Percentiles rank a stretch among this genome's conserved stretches.
Evolutionary conservation across 2,797 vertebrate genomes (phyloP).

Genomic region (Glyptemys insculpta): DNA sequence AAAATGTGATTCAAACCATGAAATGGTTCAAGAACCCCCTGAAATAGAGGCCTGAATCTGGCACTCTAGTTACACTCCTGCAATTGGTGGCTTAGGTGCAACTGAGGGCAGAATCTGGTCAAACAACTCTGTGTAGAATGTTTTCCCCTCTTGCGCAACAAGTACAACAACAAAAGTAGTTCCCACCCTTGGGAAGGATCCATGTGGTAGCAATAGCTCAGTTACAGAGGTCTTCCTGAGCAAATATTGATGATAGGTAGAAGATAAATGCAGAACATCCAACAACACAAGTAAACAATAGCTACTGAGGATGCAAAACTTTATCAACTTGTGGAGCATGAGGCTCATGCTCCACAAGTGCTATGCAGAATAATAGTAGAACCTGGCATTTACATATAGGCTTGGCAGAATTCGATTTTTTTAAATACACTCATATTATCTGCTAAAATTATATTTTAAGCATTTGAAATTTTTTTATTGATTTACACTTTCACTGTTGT

Average conservation of each 20-base stretch:
- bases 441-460: too few relatives aligned
- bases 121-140: too few relatives aligned
- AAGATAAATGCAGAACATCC: background rate
- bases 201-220: fast-evolving
- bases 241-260: background rate
- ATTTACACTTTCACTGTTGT: background rate
- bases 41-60: background rate
- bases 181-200: background rate
- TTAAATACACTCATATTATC: too few relatives aligned
- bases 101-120: background rate
- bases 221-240: background rate
- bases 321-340: background rate
- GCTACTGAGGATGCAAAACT: background rate
- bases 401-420: background rate
- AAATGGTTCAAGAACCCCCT: background rate
- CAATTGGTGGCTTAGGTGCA: background rate
- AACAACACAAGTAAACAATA: background rate
- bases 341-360: fast-evolving
- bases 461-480: background rate
- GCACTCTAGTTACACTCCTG: fast-evolving
- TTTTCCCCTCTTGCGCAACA: background rate
- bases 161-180: background rate
- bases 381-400: background rate
- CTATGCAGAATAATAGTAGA: background rate
- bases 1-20: background rate